Evolutionary conservation across 1,140 invertebrate genomes (phyloP), one percentile per base, ranked within the genome.

Genomic region (Epicauta chinensis): DNA sequence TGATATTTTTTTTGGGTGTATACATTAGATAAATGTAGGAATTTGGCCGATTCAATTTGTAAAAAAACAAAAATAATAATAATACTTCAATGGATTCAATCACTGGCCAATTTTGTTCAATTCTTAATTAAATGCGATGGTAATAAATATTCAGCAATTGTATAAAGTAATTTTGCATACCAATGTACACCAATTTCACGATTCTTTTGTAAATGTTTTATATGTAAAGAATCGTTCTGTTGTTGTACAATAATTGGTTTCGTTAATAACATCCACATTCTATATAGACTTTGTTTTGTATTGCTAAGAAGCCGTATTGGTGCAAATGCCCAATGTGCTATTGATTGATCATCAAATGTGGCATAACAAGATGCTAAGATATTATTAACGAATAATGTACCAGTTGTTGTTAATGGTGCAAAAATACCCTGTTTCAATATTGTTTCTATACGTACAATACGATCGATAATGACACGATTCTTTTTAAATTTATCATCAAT

Each of bases 311-410:
- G 50, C 37, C 93, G 75, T 42, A 92, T 70, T 0, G 94, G 93
- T 3, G 83, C 73, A 67, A 96, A 89, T 1, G 84, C 83, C 63
- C 77, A 79, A 67, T 97, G 94, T 3, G 93, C 93, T 39, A 97
- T 53, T 6, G 71, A 69, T 59, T 95, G 91, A 70, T 86, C 90
- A 66, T 88, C 78, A 11, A 98, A 78, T 7, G 93, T 74, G 0
- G 95, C 95, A 73, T 98, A 99, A 69, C 95, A 98, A 0, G 94
- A 97, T 1, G 90, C 89, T 1, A 93, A 78, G 2, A 96, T 84
- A 52, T 87, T 86, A 69, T 98, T 85, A 1, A 98, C 90, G 16
- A 98, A 76, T 9, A 98, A 73, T 16, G 87, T 97, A 1, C 96
- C 96, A 7, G 81, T 79, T 12, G 70, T 70, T 0, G 96, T 99